Conservation (phyloP, 2,888 invertebrate genomes). For the Andrena camellia region DNA sequence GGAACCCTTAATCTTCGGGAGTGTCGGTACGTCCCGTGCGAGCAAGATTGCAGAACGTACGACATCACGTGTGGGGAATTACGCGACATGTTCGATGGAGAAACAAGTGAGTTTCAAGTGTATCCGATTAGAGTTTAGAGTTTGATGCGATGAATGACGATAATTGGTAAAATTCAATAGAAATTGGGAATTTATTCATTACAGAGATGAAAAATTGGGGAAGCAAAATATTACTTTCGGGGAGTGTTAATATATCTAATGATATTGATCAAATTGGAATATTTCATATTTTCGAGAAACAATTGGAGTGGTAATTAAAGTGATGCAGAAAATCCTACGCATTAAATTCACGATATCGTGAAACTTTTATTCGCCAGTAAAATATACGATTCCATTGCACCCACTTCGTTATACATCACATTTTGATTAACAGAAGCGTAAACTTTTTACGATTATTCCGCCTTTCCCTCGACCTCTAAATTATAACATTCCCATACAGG, state of each 20-base stretch:
- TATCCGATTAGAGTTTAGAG: background rate
- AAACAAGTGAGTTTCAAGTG: slow-evolving; percentile 8
- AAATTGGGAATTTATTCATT: no score
- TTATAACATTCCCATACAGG: background rate
- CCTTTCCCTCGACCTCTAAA: background rate
- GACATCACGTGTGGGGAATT: slow-evolving; percentile 18
- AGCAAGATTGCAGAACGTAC: slow-evolving; percentile 30
- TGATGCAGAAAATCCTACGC: background rate
- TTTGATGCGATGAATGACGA: no score
- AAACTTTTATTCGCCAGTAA: background rate
- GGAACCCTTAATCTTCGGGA: background rate
- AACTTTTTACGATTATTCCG: background rate
- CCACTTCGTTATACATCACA: background rate
- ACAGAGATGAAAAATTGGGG: no score
- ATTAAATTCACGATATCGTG: background rate
- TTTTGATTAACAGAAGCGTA: background rate
- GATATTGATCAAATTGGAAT: no score
- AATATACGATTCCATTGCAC: background rate
- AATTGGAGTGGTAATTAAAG: background rate
- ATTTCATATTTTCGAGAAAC: no score
- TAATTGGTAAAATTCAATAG: no score
- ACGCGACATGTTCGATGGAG: background rate
- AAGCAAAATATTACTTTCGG: no score
- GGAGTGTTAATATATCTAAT: no score
- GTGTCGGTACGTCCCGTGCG: background rate